Evolutionary conservation across 2,113 vertebrate species (phyloP), one percentile per base, ranked within the genome.

Genomic region (Ranitomeya variabilis): DNA sequence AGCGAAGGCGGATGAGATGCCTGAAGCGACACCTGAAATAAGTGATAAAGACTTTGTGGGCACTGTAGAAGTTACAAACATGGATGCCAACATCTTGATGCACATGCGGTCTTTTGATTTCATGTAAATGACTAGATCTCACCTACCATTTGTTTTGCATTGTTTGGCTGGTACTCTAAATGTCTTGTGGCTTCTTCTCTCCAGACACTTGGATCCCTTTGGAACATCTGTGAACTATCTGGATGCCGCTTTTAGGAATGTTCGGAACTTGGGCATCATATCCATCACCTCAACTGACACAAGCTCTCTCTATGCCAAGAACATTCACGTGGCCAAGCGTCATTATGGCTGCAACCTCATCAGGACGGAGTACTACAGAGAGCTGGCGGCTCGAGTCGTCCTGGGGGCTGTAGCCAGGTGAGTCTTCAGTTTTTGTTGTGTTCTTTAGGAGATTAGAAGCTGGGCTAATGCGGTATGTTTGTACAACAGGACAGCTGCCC

Each of bases 51-150:
- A 90, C 15, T 92, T 93, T 78, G 21, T 93, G 23, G 94, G 95
- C n/a, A 93, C 95, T 0, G 95, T 99, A 90, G 97, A 98, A 89
- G 98, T 99, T 79, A 96, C 95, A 90, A 96, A 97, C 93, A 97
- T 97, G 97, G 98, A 99, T 86, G 98, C 98, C 91, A 99, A 99
- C n/a, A 97, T 99, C 78, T 94, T 99, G 80, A 97, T 99, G 98
- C 98, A 99, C 92, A 93, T 99, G 91, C 95, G 97, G 86, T 91
- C 97, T 12, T 99, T 98, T 90, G 98, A 99, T 92, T 99, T 98
- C 91, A 99, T 99, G 98, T 99, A 93, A 97, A 67, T 59, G 88
- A 76, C 4, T 6, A 31, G 11, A 54, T 77, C 21, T 64, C 76
- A 66, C 15, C 62, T 51, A 45, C 52, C 2, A 55, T 21, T 11